These are phyloP conservation scores for Cyphomyrmex costatus DNA, from an alignment of 1,140 invertebrate species.

Conservation along the genomic window DNA sequence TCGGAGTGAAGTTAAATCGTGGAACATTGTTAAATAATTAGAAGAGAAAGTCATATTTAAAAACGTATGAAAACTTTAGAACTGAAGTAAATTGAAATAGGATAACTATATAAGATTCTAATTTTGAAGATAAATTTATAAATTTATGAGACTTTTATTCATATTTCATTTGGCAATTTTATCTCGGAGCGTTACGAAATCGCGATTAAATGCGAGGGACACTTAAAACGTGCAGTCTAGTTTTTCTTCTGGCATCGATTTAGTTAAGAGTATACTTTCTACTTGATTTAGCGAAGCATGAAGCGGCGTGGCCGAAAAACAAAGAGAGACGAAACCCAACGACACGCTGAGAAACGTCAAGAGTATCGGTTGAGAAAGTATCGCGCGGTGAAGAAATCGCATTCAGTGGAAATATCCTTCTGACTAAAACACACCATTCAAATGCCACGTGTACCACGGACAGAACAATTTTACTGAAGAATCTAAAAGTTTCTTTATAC, in stretches of 20 bases:
- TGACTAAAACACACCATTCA: slow-evolving; percentile 2
- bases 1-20: neutral
- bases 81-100: neutral
- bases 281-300: slow-evolving; percentile 57
- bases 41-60: neutral
- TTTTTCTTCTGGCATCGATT: slow-evolving; percentile 33
- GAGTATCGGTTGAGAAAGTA: slow-evolving; percentile 48
- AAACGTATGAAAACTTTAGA: neutral
- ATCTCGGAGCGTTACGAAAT: neutral
- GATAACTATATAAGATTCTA: neutral
- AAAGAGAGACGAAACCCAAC: slow-evolving; percentile 22
- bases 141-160: neutral
- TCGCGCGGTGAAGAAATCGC: slow-evolving; percentile 10
- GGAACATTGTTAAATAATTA: neutral
- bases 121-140: neutral
- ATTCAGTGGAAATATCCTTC: slow-evolving; percentile 3
- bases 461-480: too few species aligned
- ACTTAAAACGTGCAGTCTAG: neutral
- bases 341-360: slow-evolving; percentile 32
- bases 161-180: slow-evolving; percentile 5
- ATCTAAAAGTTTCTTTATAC: too few species aligned
- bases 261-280: slow-evolving; percentile 52
- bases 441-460: too few species aligned
- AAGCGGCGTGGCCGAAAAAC: slow-evolving; percentile 17
- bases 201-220: slow-evolving; percentile 21